Base-by-base conservation (phyloP, 53 echinoderm and acorn worm species). In the Apostichopus leukothele region DNA sequence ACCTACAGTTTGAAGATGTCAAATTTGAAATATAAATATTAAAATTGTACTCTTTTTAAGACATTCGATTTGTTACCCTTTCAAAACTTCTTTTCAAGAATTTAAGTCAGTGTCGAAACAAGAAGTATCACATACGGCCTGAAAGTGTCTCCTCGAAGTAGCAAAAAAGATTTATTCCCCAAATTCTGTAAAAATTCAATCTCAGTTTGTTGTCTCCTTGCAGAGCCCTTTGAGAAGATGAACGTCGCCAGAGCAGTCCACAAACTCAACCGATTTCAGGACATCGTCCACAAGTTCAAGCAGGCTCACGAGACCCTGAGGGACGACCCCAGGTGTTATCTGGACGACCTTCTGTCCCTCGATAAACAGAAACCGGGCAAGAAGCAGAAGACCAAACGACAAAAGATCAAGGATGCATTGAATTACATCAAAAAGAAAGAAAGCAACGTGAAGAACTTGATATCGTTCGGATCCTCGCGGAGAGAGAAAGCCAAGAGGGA, bases 201-300 rank as follows among this genome's bases (percentile, higher is more conserved):
- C 39, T 39, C 39, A 21, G 5, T 11, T 63, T 89, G 7, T 20
- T 77, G 12, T 52, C 57, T 71, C 5, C 83, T 8, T 55, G 60
- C 92, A 94, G 94, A 94, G 71, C 94, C 94, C 21, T 94, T 92
- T 78, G 94, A 94, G 85, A 68, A 75, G n/a, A 84, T 77, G 26
- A 94, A 94, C 79, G 91, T 92, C 18, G 94, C 94, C 71, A 89
- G 94, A 19, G 92, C 94, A 1, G 94, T 94, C 16, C 90, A 89
- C 91, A 92, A 73, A 50, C 67, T 5, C 7, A 11, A 27, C 57
- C 53, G 87, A 4, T 92, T 55, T 67, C 23, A 84, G 4, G 61
- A 87, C 21, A 94, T 94, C 63, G 27, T 87, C 76, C 81, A 55
- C 9, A 81, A 89, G n/a, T 88, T 94, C 50, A 87, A 92, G 61